Conservation (phyloP, 2,113 vertebrate genomes). For the Lutjanus erythropterus region DNA sequence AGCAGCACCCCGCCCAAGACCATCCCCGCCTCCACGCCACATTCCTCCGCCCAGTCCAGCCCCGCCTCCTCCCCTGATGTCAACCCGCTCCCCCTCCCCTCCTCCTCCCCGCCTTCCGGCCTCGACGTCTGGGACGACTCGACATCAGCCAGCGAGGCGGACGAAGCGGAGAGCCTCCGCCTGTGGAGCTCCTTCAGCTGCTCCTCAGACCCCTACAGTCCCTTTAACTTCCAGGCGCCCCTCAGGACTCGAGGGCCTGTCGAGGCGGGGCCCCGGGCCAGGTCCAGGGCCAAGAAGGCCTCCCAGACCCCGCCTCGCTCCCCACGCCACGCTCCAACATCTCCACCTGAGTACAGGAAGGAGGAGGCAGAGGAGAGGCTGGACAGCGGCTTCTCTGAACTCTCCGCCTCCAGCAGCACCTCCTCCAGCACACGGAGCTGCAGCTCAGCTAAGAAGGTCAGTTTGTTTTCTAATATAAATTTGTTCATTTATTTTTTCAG, state of each 20-base stretch:
- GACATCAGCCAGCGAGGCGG: slow-evolving; percentile 77
- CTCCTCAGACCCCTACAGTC: slow-evolving; percentile 92
- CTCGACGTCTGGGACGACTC: slow-evolving; percentile 77
- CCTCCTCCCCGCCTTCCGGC: slow-evolving; percentile 15
- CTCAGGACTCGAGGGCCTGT: slow-evolving; percentile 78
- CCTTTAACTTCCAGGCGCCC: slow-evolving; percentile 90
- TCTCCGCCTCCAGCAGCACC: background rate
- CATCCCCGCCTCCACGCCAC: slow-evolving; percentile 46
- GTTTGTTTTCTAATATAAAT: slow-evolving; percentile 9
- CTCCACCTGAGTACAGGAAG: slow-evolving; percentile 55
- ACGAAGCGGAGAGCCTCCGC: slow-evolving; percentile 87
- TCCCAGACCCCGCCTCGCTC: background rate
- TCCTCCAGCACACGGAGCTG: background rate
- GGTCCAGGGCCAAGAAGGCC: background rate
- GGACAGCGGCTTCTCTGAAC: slow-evolving; percentile 74
- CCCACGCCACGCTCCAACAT: background rate
- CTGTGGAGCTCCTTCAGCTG: slow-evolving; percentile 91
- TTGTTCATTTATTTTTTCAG: no score
- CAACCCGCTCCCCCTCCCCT: slow-evolving; percentile 24
- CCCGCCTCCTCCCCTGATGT: slow-evolving; percentile 40
- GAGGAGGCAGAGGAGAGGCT: slow-evolving; percentile 75
- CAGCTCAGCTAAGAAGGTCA: slow-evolving; percentile 78
- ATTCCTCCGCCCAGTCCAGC: slow-evolving; percentile 52
- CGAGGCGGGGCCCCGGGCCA: background rate
- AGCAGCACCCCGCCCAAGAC: slow-evolving; percentile 22